phyloP scores from a whole-genome alignment of 2,113 vertebrate species.

The Ursus arctos region DNA sequence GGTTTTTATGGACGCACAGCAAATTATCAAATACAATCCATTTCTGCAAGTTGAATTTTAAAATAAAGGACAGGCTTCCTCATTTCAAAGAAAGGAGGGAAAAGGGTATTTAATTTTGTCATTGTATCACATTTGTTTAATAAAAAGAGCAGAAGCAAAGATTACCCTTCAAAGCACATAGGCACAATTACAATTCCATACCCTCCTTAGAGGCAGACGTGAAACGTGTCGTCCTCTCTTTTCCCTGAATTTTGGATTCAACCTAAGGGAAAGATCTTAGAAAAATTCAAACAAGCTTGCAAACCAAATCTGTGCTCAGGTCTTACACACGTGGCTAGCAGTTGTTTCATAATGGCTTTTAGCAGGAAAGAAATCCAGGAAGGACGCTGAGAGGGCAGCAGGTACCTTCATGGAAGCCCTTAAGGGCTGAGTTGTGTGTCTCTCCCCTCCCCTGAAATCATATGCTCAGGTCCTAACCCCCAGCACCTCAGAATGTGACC shows the following conservation, averaged over 20 bases:
- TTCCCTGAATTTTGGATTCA: neutral
- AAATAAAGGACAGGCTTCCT: slow-evolving; percentile 61
- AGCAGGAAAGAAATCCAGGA: neutral
- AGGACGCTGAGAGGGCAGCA: neutral
- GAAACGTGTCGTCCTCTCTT: neutral
- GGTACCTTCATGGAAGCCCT: neutral
- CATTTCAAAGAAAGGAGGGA: slow-evolving; percentile 44
- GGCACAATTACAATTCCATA: neutral
- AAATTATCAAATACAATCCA: slow-evolving; percentile 64
- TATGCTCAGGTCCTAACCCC: neutral
- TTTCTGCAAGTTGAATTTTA: slow-evolving; percentile 58
- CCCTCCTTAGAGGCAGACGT: neutral
- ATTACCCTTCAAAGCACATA: slow-evolving; percentile 8
- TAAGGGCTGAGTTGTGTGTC: neutral
- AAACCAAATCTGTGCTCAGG: neutral
- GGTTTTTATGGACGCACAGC: slow-evolving; percentile 60
- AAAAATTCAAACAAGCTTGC: neutral
- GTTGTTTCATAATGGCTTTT: neutral
- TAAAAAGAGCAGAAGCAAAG: slow-evolving; percentile 52
- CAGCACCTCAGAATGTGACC: neutral
- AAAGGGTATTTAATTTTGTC: slow-evolving; percentile 35
- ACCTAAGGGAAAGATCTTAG: neutral
- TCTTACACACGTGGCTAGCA: rapidly evolving
- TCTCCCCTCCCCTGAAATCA: neutral
- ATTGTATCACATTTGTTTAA: slow-evolving; percentile 74